Evolutionary conservation across 2,888 invertebrate genomes (phyloP), one percentile per base, ranked within the genome.

Genomic region (Lumbricus terrestris): DNA sequence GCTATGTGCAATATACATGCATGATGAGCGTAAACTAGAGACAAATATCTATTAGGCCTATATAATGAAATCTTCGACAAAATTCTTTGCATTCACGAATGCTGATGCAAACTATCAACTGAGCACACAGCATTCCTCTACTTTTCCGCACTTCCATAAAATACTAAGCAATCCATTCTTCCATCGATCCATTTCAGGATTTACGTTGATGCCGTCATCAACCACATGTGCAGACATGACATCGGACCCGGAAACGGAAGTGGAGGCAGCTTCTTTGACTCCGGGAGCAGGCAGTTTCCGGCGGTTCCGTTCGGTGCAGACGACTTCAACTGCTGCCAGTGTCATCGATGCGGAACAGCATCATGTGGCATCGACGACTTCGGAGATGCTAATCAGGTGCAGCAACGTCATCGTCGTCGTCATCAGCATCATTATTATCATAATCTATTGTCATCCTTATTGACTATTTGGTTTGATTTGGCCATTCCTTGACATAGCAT

Each of bases 211-310:
- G 96, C 96, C 0, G 96, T 98, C 33, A 96, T 97, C 91, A 98
- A 98, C 95, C 98, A 98, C 94, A 98, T 98, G 98, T 96, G 97
- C 0, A 96, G 95, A 0, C 96, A 97, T 0, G 96, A 95, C 0
- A 95, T 97, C 0, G 96, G 95, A 0, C 93, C 95, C 18, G 95
- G 95, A 0, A 85, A 82, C 20, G 97, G 97, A 1, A 96, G 96
- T 0, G 97, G 96, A 5, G 96, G 97, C 47, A 91, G 92, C 91
- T 90, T 90, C 82, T 95, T 93, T 92, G 92, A 91, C n/a, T 47
- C 83, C 92, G 20, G 42, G 8, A 34, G 34, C 35, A 93, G 93
- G 34, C 91, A 93, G 8, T 95, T 94, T 92, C 94, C 95, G 11
- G 95, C 93, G 0, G 95, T 95, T 4, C 95, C 95, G 0, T 95